Percentiles rank a stretch among this genome's conserved stretches.
These are phyloP conservation scores for Hylaea fasciaria DNA, from an alignment of 2,888 invertebrate genomes.

Conservation along the genomic window DNA sequence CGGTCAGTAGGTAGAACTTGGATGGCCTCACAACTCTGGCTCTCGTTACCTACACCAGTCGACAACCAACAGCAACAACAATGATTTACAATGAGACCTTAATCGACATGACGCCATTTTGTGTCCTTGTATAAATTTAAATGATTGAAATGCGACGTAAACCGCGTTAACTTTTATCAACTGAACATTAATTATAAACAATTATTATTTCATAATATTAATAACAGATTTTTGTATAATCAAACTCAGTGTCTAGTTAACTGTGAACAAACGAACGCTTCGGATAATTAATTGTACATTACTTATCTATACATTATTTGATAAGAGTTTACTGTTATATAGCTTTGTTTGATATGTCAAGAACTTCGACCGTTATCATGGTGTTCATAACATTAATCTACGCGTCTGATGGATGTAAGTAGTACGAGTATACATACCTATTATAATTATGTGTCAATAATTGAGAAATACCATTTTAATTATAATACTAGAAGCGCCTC, in stretches of 20 bases:
- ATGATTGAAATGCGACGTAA: too few species aligned
- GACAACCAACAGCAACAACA: too few species aligned
- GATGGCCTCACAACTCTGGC: too few species aligned
- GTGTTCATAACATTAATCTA: constrained; percentile 17
- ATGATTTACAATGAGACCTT: too few species aligned
- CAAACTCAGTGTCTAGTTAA: background rate
- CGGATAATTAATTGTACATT: background rate
- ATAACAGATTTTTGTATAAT: background rate
- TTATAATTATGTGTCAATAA: constrained; percentile 1
- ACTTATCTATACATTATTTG: too few species aligned
- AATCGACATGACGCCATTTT: too few species aligned
- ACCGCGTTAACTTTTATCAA: too few species aligned
- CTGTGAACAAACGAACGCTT: constrained; percentile 20
- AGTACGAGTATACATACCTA: background rate
- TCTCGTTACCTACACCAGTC: too few species aligned
- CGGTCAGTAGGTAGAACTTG: too few species aligned
- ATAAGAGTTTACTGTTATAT: constrained; percentile 32
- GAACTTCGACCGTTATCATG: constrained; percentile 23
- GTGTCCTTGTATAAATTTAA: too few species aligned
- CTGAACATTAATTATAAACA: too few species aligned
- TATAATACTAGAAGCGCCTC: too few species aligned
- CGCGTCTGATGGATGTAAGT: constrained; percentile 30
- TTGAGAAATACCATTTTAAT: background rate
- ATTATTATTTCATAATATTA: background rate
- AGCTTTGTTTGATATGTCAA: constrained; percentile 25